Evolutionary conservation across 2,113 vertebrate species (phyloP), one percentile per base, ranked within the genome.

Genomic region (Lanius collurio): DNA sequence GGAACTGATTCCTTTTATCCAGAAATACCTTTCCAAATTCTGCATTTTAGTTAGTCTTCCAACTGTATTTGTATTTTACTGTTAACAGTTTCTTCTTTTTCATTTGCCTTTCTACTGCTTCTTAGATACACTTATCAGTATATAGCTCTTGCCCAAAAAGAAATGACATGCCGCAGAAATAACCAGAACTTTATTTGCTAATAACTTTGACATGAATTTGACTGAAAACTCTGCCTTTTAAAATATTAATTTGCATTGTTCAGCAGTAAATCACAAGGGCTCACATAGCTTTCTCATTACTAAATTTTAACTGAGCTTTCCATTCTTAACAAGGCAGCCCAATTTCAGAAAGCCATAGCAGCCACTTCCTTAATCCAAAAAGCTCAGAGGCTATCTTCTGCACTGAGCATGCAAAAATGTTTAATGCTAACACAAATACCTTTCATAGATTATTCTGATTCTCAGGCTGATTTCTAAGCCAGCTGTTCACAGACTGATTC

Each of bases 401-500:
- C 95, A 88, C 52, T 30, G 79, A 71, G 90, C 90, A 96, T 93
- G 78, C 92, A 97, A 95, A 94, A 98, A 97, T 97, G 74, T 97
- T 98, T 97, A 97, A 93, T 95, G 93, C 75, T 83, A 97, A 97
- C 85, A 97, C 76, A 97, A 96, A 98, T 98, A 94, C 94, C 94
- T 98, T 98, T 91, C 91, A 83, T 76, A 98, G 97, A 97, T 98
- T 95, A 91, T 83, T 71, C 64, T 70, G 93, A 97, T 97, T 97
- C 96, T 95, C 89, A 57, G 70, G 80, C 83, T 98, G 97, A 98
- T 98, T 97, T 97, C 93, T 97, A 97, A 87, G 83, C 96, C 98
- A 98, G 97, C 97, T 98, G 98, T 97, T 97, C 80, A 83, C 78
- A 52, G 89, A 94, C 94, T 98, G 96, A 98, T 97, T 98, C 95